Percentiles rank a stretch among this genome's conserved stretches.
Evolutionary conservation across 2,797 vertebrate genomes (phyloP).

Genomic region (Prionace glauca): DNA sequence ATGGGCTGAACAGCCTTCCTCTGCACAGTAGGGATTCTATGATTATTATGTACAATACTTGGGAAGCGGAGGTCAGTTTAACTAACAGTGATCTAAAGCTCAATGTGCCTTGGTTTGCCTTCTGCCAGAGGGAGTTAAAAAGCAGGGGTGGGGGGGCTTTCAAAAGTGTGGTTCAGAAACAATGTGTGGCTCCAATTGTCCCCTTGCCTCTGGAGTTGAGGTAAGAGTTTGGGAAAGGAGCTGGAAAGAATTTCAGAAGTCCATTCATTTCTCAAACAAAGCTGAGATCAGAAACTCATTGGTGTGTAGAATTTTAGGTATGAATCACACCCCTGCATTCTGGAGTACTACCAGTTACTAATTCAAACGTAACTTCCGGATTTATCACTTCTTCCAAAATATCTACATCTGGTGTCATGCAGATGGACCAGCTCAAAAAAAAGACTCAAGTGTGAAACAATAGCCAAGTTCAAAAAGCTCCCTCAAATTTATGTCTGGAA

Average conservation of each 20-base stretch:
- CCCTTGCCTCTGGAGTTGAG: background rate
- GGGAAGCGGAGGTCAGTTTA: background rate
- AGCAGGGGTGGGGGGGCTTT: background rate
- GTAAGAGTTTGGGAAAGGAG: background rate
- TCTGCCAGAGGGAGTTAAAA: background rate
- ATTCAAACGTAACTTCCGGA: background rate
- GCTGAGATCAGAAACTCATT: background rate
- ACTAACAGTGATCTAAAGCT: background rate
- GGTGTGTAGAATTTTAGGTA: background rate
- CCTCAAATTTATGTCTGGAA: background rate
- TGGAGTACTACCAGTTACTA: background rate
- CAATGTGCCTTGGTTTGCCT: background rate
- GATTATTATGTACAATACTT: too few relatives aligned
- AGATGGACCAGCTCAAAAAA: background rate
- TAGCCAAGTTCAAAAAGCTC: background rate
- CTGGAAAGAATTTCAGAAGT: background rate
- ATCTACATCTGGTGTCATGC: background rate
- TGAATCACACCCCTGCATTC: background rate
- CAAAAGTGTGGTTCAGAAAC: background rate
- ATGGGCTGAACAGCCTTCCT: too few relatives aligned
- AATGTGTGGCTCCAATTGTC: background rate
- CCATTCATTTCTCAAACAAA: background rate
- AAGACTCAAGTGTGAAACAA: background rate
- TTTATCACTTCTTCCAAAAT: background rate
- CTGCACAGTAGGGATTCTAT: too few relatives aligned